These are phyloP conservation scores for Neoitamus cyanurus DNA, from an alignment of 2,888 invertebrate species.

Conservation along the genomic window DNA sequence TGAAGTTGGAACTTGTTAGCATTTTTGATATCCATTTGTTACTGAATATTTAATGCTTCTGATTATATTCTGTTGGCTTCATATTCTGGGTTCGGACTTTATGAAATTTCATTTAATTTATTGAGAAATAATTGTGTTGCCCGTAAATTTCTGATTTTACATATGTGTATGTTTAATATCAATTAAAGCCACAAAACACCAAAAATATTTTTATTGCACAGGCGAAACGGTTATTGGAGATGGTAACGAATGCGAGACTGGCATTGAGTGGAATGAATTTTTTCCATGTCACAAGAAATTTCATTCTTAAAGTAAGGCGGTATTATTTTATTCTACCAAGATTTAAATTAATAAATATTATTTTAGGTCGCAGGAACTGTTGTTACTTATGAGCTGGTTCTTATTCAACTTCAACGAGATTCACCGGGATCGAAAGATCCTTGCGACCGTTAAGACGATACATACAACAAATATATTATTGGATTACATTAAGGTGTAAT, in stretches of 20 bases:
- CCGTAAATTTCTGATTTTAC: too few species aligned
- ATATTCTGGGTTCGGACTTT: too few species aligned
- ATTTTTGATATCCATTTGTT: too few species aligned
- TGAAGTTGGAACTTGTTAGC: too few species aligned
- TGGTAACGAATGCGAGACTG: slow-evolving; percentile 68
- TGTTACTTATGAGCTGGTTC: slow-evolving; percentile 65
- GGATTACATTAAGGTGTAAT: too few species aligned
- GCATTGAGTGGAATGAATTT: slow-evolving; percentile 71
- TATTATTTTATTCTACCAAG: background rate
- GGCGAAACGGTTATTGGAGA: slow-evolving; percentile 69
- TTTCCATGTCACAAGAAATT: slow-evolving; percentile 69
- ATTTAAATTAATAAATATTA: background rate
- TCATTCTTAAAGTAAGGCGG: slow-evolving; percentile 68
- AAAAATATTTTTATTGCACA: slow-evolving; percentile 54
- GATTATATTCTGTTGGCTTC: too few species aligned
- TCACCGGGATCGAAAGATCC: slow-evolving; percentile 56
- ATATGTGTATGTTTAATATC: too few species aligned
- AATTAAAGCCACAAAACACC: too few species aligned
- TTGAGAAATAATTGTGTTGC: too few species aligned
- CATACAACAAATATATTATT: too few species aligned
- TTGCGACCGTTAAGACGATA: slow-evolving; percentile 43
- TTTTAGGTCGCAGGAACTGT: slow-evolving; percentile 73
- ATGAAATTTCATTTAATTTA: too few species aligned
- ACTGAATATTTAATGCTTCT: too few species aligned
- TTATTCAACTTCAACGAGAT: slow-evolving; percentile 55